Base-by-base conservation (phyloP, 2,888 invertebrate species). In the Nowickia ferox region DNA sequence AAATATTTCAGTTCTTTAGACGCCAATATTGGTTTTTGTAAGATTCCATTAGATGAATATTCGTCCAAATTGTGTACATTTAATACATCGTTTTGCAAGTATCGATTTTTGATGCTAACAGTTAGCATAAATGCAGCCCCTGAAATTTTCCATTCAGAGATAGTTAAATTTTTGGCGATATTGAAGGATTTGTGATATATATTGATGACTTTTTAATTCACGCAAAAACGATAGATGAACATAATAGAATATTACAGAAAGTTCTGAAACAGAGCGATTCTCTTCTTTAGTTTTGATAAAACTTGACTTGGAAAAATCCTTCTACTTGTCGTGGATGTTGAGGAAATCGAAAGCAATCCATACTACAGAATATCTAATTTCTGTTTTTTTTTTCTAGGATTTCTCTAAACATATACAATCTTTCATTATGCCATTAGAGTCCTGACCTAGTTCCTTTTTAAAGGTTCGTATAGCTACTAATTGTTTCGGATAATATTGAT, bases 21-120 rank as follows among this genome's bases (percentile, higher is more conserved):
- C 57, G 87, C 87, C 19, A 84, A 75, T 81, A 83, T 69, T 1
- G 87, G 88, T 59, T 82, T 88, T 72, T 88, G 87, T 75, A 87
- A 87, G 80, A 78, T 88, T 9, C 84, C 83, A 11, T 81, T 88
- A 3, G 84, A 87, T 51, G 82, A 89, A 72, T 40, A 87, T 48
- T 88, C 88, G 40, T 79, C 87, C 1, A 86, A 87, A 80, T 63
- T 88, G 9, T 89, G 88, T 65, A 88, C 88, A 9, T 88, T 89
- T 44, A 87, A 80, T 53, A 88, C 88, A 6, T 87, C 87, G 0
- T 55, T 55, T 30, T 66, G 77, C 1, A 53, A 57, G 10, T 77
- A 44, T 38, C 22, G 61, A 17, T 74, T 81, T 51, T 65, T 61
- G 8, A n/a, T 74, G 9, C 19, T 79, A 15, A 53, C 81, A 5